Evolutionary conservation across 2,797 vertebrate genomes (phyloP), one percentile per base, ranked within the genome.

Genomic region (Moxostoma hubbsi): DNA sequence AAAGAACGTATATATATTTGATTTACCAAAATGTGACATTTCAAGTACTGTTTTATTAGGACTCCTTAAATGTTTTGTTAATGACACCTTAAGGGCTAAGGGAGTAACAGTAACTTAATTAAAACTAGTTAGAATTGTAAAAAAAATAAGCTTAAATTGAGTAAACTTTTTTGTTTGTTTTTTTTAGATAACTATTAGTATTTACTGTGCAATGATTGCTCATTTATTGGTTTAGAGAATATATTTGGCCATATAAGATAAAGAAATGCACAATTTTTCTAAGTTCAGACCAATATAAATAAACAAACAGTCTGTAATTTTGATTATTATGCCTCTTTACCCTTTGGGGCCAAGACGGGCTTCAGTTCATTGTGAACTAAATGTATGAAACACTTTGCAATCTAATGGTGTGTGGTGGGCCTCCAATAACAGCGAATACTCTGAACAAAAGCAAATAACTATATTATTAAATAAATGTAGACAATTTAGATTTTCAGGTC

Each of bases 341-440:
- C 61, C 43, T 63, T 24, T 7, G 61, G 61, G 61, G 36, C 43
- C 7, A 11, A 13, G 49, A 67, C 46, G 5, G 1, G 45, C 8
- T 53, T 61, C 54, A 10, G 47, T 61, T 62, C 18, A 50, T 43
- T 68, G 55, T 61, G 57, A 54, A 61, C 10, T 6, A n/a, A 66
- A 75, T 53, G 24, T 36, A 51, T 13, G 1, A 5, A 73, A 43
- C 9, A 0, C 0, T 13, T 46, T 55, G 13, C 7, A 47, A 67
- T 58, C 5, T 5, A 66, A 57, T 24, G 12, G 13, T 47, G 11
- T 53, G 50, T 63, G 61, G 61, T 13, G 59, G 24, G 24, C 59
- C 24, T 43, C 12, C 59, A 62, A 73, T n/a, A 73, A 53, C 9
- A 50, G 73, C 50, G n/a, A 65, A 50, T 18, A 47, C 7, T 9